phyloP scores from a whole-genome alignment of 1,140 invertebrate species.

The Lasaia peninsularis region DNA sequence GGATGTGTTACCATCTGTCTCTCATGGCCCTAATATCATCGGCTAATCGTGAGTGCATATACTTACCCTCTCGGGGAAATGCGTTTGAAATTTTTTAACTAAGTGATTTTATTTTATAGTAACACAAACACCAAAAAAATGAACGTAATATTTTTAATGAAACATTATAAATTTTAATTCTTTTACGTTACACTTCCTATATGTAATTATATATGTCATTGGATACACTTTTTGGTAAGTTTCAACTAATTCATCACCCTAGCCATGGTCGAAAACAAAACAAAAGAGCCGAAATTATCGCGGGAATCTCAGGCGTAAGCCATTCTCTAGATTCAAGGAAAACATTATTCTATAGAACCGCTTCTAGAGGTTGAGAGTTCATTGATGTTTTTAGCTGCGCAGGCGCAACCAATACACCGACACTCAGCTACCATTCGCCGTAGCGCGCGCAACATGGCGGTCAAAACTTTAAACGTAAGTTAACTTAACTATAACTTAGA shows the following conservation, averaged over 20 bases:
- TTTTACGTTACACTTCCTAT: too few relatives aligned
- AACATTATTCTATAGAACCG: conserved; percentile 33
- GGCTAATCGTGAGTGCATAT: too few relatives aligned
- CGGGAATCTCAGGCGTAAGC: conserved; percentile 26
- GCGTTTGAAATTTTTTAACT: too few relatives aligned
- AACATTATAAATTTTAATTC: too few relatives aligned
- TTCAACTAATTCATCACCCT: not conserved
- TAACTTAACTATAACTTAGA: conserved; percentile 14
- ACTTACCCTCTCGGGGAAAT: too few relatives aligned
- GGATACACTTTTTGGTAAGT: not conserved
- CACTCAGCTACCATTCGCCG: conserved; percentile 57
- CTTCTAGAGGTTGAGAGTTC: conserved; percentile 46
- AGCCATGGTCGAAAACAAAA: conserved; percentile 5
- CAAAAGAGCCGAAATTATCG: conserved; percentile 11
- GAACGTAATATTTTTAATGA: too few relatives aligned
- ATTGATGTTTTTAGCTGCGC: conserved; percentile 41
- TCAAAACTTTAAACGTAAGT: conserved; percentile 49
- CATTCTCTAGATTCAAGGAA: conserved; percentile 33
- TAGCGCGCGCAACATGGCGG: conserved; percentile 55
- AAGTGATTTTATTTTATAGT: too few relatives aligned
- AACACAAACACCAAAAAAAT: too few relatives aligned
- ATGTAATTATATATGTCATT: not conserved
- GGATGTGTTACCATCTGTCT: too few relatives aligned
- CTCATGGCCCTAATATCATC: too few relatives aligned
- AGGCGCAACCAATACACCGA: conserved; percentile 39